These are phyloP conservation scores for Eptesicus fuscus DNA, from an alignment of 2,113 vertebrate genomes.

Conservation along the genomic window DNA sequence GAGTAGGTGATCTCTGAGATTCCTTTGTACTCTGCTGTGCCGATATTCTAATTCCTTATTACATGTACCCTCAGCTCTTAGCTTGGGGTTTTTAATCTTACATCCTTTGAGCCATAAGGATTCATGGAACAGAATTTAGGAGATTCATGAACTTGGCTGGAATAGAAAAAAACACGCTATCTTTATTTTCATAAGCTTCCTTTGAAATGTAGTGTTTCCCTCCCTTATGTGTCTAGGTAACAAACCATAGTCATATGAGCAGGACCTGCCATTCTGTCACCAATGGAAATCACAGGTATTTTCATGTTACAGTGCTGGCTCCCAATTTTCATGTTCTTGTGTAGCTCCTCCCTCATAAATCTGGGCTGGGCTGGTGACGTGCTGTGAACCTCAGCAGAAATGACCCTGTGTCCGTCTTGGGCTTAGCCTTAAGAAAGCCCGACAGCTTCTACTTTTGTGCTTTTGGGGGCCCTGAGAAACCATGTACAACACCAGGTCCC, in stretches of 20 bases:
- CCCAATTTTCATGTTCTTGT: neutral
- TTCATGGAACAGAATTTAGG: neutral
- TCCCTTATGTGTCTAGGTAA: neutral
- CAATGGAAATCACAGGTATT: neutral
- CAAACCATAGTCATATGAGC: neutral
- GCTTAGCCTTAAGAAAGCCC: neutral
- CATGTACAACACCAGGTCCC: neutral
- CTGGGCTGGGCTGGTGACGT: neutral
- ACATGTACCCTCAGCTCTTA: neutral
- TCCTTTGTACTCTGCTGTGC: neutral
- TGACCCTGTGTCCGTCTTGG: neutral
- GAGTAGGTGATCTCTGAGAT: neutral
- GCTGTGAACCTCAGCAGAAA: neutral
- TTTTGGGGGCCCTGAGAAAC: neutral
- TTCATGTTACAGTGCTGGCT: neutral
- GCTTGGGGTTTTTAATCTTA: neutral
- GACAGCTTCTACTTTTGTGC: neutral
- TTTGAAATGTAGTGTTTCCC: neutral
- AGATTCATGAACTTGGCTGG: neutral
- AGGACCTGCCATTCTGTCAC: neutral
- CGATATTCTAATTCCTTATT: neutral
- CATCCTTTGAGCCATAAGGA: neutral
- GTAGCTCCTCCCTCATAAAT: neutral
- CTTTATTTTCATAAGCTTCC: neutral
- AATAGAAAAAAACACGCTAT: neutral